Conservation (phyloP, 2,888 invertebrate species). For the Watsonalla binaria region DNA sequence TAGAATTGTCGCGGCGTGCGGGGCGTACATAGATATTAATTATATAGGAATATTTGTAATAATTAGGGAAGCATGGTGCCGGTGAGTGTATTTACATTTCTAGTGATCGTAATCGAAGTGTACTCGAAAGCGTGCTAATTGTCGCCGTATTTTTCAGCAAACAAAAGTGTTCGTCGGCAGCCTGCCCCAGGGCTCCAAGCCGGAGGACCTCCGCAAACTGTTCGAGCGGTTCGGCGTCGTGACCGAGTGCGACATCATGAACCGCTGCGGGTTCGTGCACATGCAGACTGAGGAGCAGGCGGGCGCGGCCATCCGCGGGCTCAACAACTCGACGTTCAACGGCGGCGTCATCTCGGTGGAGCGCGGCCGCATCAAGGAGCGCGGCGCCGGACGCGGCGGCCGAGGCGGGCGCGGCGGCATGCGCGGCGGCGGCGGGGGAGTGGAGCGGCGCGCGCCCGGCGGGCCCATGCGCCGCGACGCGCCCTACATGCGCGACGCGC, state of each 20-base stretch:
- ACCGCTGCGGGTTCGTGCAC: conserved; percentile 96
- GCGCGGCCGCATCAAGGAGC: conserved; percentile 87
- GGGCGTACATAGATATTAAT: conserved; percentile 18
- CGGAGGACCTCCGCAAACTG: conserved; percentile 88
- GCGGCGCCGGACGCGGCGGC: conserved; percentile 73
- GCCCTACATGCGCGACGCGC: conserved; percentile 52
- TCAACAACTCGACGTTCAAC: conserved; percentile 90
- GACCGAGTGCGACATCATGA: conserved; percentile 96
- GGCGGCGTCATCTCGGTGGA: conserved; percentile 92
- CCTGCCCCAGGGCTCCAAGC: conserved; percentile 89
- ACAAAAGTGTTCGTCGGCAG: conserved; percentile 97
- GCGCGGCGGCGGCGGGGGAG: conserved; percentile 51
- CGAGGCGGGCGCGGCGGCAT: conserved; percentile 73
- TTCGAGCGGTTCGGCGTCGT: conserved; percentile 93
- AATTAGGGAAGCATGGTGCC: conserved; percentile 53
- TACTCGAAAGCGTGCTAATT: conserved; percentile 3
- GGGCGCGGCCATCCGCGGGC: conserved; percentile 86
- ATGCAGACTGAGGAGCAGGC: conserved; percentile 91
- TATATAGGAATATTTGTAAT: conserved; percentile 14
- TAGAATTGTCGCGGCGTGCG: conserved; percentile 8
- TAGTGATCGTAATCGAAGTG: neutral
- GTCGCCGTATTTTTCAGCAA: conserved; percentile 68
- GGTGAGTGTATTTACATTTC: conserved; percentile 45
- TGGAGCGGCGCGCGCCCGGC: conserved; percentile 48
- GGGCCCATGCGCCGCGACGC: conserved; percentile 51